Percentiles rank a stretch among this genome's conserved stretches.
These are phyloP conservation scores for Grus americana DNA, from an alignment of 2,113 vertebrate genomes.

Conservation along the genomic window DNA sequence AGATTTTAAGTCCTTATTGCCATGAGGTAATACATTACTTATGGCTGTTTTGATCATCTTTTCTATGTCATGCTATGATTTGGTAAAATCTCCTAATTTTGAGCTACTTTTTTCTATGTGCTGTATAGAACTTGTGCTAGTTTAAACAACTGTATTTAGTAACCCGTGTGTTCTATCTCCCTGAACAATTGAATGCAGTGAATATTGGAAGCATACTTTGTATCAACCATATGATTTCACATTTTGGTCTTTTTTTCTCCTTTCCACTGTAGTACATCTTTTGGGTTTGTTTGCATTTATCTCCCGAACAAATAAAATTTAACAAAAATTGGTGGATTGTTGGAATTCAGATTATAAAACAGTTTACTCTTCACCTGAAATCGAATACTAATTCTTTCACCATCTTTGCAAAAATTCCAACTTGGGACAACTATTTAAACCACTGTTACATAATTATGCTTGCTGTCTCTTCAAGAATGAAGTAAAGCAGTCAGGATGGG, in stretches of 20 bases:
- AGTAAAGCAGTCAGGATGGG: not conserved
- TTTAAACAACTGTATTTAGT: not conserved
- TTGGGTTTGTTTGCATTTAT: not conserved
- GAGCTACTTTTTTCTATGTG: not conserved
- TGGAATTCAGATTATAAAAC: not conserved
- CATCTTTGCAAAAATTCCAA: not conserved
- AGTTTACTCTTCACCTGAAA: not conserved
- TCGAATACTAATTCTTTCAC: not conserved
- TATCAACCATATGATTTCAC: not conserved
- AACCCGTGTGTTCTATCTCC: accelerated
- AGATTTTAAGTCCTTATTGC: not conserved
- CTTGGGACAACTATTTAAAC: not conserved
- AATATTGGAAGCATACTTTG: not conserved
- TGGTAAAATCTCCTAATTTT: not conserved
- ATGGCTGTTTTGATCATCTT: not conserved
- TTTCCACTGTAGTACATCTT: not conserved
- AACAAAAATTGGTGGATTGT: not conserved
- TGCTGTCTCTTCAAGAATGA: not conserved
- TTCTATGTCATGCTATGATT: not conserved
- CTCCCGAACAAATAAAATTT: not conserved
- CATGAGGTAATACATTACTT: not conserved
- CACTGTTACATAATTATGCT: not conserved
- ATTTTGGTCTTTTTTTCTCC: not conserved
- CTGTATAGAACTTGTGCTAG: not conserved
- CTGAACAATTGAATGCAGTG: not conserved